phyloP scores from a whole-genome alignment of 2,113 vertebrate genomes.

The Zosterops japonicus region DNA sequence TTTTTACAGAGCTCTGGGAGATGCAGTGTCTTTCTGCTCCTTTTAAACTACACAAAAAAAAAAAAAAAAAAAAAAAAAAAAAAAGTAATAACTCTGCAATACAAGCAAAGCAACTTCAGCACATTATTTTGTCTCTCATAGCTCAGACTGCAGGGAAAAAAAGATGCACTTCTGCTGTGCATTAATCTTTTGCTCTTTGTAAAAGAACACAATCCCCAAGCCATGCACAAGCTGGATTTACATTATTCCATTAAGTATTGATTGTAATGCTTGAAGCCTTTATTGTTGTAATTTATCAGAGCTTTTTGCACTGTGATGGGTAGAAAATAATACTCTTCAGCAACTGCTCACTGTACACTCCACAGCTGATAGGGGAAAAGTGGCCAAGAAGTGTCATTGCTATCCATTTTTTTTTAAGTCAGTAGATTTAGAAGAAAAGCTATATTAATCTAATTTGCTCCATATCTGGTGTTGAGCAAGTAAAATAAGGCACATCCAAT shows the following conservation, averaged over 20 bases:
- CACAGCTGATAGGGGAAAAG: neutral
- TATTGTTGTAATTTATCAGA: conserved; percentile 63
- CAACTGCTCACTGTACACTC: neutral
- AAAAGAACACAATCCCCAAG: conserved; percentile 39
- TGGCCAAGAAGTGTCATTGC: neutral
- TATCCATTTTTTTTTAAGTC: neutral
- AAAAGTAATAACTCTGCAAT: conserved; percentile 11
- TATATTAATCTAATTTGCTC: neutral
- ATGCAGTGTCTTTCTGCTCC: conserved; percentile 33
- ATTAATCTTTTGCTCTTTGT: conserved; percentile 60
- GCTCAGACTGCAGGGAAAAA: neutral
- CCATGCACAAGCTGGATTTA: conserved; percentile 49
- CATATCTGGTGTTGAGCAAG: neutral
- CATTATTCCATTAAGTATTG: conserved; percentile 67
- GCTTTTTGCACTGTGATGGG: conserved; percentile 29
- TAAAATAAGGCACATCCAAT: neutral
- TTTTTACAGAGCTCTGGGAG: conserved; percentile 43
- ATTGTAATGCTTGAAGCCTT: conserved; percentile 62
- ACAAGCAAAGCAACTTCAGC: conserved; percentile 42
- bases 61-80: neutral
- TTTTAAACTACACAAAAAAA: conserved; percentile 21
- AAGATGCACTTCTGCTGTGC: neutral
- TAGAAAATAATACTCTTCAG: conserved; percentile 31
- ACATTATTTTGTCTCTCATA: conserved; percentile 8
- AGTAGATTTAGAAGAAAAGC: neutral